Evolutionary conservation across 2,888 invertebrate genomes (phyloP).

Genomic region (Chydorus sphaericus): DNA sequence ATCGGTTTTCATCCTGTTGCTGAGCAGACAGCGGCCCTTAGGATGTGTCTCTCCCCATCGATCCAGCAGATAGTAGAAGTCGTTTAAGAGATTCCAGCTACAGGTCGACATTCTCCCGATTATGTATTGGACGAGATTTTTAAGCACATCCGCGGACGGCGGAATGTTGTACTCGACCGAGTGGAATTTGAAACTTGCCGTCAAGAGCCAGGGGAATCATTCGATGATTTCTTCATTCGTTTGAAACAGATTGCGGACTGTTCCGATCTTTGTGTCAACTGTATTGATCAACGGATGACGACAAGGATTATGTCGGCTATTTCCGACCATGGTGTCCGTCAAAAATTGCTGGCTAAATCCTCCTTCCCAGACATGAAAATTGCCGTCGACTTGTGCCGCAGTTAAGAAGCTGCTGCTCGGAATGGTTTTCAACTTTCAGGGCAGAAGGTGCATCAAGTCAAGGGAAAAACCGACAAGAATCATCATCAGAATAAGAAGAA

Average conservation of each 20-base stretch:
- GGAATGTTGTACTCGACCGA: constrained; percentile 8
- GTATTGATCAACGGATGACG: neutral
- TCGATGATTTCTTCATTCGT: constrained; percentile 9
- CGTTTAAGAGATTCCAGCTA: neutral
- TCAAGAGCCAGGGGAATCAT: neutral
- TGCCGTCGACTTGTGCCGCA: constrained; percentile 2
- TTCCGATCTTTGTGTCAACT: neutral
- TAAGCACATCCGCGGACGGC: neutral
- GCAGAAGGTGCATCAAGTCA: too few relatives aligned
- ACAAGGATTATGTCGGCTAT: constrained; percentile 4
- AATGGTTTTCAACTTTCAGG: too few relatives aligned
- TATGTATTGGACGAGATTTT: neutral
- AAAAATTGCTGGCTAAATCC: neutral
- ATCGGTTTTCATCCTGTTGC: neutral
- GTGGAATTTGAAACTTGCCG: constrained; percentile 8
- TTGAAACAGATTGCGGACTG: neutral
- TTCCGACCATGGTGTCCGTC: neutral
- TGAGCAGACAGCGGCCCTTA: neutral
- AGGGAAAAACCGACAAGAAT: too few relatives aligned
- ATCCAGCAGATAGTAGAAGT: constrained; percentile 6
- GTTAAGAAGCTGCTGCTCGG: constrained; percentile 6
- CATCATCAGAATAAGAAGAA: too few relatives aligned
- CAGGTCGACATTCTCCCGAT: neutral
- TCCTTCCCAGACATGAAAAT: constrained; percentile 3
- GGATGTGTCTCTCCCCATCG: neutral